A percentile compares a stretch with the other conserved stretches of the same genome.
These are phyloP conservation scores for Holacanthus passer DNA, from an alignment of 2,113 vertebrate genomes.

Conservation along the genomic window DNA sequence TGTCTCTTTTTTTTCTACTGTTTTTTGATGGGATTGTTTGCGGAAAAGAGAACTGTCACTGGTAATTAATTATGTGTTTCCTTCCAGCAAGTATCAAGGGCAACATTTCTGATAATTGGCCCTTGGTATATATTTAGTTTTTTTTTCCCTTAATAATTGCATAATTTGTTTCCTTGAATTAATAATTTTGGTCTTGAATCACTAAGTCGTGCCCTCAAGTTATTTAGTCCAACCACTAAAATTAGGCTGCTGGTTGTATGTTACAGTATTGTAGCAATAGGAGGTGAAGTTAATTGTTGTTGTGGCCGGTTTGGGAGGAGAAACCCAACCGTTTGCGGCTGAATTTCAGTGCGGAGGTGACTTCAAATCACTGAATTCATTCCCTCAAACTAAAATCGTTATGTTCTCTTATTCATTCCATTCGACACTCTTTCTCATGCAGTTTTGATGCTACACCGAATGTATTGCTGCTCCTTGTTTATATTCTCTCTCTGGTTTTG, in stretches of 20 bases:
- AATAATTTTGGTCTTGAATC: neutral
- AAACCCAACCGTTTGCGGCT: neutral
- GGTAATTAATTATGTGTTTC: conserved; percentile 3
- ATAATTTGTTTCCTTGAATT: neutral
- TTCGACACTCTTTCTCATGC: neutral
- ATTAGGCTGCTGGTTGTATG: neutral
- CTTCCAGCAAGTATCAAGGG: conserved; percentile 1
- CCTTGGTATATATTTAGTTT: neutral
- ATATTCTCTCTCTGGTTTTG: neutral
- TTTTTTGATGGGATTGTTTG: neutral
- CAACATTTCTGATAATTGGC: neutral
- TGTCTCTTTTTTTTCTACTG: neutral
- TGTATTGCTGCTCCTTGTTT: neutral
- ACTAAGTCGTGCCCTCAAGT: neutral
- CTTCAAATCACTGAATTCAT: neutral
- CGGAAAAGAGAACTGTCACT: neutral
- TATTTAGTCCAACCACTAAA: neutral
- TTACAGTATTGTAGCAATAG: neutral
- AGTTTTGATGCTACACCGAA: neutral
- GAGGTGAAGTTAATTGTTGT: conserved; percentile 3
- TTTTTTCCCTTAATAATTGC: neutral
- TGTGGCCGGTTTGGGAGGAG: neutral
- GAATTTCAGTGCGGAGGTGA: neutral
- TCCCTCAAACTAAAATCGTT: neutral
- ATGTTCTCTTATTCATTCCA: neutral